These are phyloP conservation scores for Coenonympha glycerion DNA, from an alignment of 2,888 invertebrate species.

Conservation along the genomic window DNA sequence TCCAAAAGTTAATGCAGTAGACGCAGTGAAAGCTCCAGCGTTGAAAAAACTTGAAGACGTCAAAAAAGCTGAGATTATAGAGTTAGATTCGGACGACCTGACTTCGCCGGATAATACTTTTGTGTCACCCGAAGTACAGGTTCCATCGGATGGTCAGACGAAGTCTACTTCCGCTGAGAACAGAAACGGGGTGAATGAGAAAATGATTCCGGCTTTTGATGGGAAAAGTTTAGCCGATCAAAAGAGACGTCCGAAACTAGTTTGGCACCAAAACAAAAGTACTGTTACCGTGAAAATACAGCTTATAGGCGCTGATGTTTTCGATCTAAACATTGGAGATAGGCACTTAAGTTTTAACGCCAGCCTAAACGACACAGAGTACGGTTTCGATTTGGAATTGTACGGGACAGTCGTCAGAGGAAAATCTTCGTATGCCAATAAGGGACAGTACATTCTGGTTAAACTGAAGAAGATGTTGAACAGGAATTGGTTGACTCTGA, in stretches of 20 bases:
- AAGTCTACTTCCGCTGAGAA: neutral
- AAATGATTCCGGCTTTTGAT: neutral
- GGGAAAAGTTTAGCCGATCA: conserved; percentile 17
- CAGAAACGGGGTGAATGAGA: neutral
- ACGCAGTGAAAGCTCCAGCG: neutral
- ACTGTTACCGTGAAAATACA: conserved; percentile 51
- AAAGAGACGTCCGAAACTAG: conserved; percentile 46
- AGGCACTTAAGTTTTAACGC: conserved; percentile 45
- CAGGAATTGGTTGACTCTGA: conserved; percentile 53
- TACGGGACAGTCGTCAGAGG: conserved; percentile 49
- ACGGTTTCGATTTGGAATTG: conserved; percentile 56
- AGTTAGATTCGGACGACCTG: conserved; percentile 43
- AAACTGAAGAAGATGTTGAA: conserved; percentile 45
- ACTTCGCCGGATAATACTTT: conserved; percentile 30
- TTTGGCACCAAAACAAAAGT: conserved; percentile 55
- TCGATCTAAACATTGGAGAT: conserved; percentile 45
- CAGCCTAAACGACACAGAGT: conserved; percentile 39
- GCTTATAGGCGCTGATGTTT: conserved; percentile 48
- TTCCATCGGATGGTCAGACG: neutral
- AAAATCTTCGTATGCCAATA: conserved; percentile 44
- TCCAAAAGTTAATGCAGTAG: neutral
- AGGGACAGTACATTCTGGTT: conserved; percentile 56
- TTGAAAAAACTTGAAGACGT: neutral
- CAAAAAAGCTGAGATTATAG: conserved; percentile 12
- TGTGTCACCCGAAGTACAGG: conserved; percentile 16